Conservation (phyloP, 2,888 invertebrate species). For the Phanerotoma sp. region DNA sequence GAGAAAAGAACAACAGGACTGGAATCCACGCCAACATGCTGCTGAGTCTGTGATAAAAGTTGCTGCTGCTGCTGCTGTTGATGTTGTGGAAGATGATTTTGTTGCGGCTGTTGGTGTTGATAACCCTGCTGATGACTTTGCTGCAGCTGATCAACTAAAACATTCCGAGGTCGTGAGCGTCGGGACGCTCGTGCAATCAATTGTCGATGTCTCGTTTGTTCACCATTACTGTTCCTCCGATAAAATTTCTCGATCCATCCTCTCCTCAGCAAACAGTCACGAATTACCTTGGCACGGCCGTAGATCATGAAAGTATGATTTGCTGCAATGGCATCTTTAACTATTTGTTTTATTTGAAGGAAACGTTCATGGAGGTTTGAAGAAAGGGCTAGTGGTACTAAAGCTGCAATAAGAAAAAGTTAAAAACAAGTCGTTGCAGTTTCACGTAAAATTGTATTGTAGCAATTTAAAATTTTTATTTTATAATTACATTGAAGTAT, state of each 20-base stretch:
- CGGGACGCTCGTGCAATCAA: constrained; percentile 16
- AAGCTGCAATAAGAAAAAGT: background rate
- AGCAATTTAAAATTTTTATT: background rate
- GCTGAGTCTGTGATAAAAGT: background rate
- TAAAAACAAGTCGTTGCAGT: too few species aligned
- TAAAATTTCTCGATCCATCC: constrained; percentile 55
- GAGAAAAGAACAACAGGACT: constrained; percentile 47
- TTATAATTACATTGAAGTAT: too few species aligned
- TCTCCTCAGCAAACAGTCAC: constrained; percentile 49
- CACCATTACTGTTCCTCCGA: constrained; percentile 38
- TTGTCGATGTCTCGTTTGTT: constrained; percentile 19
- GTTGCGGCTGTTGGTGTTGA: constrained; percentile 2
- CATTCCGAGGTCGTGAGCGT: constrained; percentile 28
- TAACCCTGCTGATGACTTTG: background rate
- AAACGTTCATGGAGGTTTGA: constrained; percentile 48
- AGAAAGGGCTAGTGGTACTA: constrained; percentile 25
- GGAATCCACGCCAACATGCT: constrained; percentile 39
- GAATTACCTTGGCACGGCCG: constrained; percentile 48
- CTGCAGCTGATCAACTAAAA: constrained; percentile 25
- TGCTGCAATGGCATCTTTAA: constrained; percentile 47
- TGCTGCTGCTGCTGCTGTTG: constrained; percentile 4
- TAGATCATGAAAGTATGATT: constrained; percentile 54
- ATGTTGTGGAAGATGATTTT: background rate
- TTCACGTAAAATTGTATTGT: background rate
- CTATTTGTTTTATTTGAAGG: constrained; percentile 45